These are phyloP conservation scores for Epizoanthus scotinus DNA, from an alignment of 92 coral and sea anemone species.

Conservation along the genomic window DNA sequence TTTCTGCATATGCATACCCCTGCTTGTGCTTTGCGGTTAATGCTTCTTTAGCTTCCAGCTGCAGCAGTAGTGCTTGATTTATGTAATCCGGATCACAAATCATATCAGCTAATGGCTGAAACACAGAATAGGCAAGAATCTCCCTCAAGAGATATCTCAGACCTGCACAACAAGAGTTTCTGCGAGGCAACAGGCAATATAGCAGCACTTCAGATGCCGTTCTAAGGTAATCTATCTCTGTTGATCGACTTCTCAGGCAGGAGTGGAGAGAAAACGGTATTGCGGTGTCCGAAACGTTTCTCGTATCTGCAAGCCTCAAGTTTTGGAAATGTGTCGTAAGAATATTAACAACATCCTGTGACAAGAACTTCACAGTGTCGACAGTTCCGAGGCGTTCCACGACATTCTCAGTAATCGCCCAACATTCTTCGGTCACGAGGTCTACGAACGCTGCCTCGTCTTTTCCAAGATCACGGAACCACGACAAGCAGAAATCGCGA, in stretches of 20 bases:
- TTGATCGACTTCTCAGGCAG: constrained; percentile 72
- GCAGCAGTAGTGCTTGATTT: constrained; percentile 81
- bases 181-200: constrained; percentile 76
- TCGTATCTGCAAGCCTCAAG: constrained; percentile 83
- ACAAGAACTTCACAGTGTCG: constrained; percentile 91
- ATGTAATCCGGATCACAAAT: constrained; percentile 98
- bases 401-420: constrained; percentile 76
- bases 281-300: constrained; percentile 78
- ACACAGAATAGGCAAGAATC: constrained; percentile 88
- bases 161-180: constrained; percentile 75
- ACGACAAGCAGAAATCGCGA: constrained; percentile 95
- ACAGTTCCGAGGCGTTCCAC: constrained; percentile 76
- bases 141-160: constrained; percentile 84
- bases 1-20: constrained; percentile 99
- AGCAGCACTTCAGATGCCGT: constrained; percentile 84
- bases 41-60: constrained; percentile 89
- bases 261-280: constrained; percentile 87
- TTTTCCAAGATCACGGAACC: constrained; percentile 91
- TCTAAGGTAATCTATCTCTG: constrained; percentile 82
- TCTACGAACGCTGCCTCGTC: constrained; percentile 95
- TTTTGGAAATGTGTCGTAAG: constrained; percentile 91
- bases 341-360: constrained; percentile 90
- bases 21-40: constrained; percentile 93
- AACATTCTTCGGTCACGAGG: constrained; percentile 86
- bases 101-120: constrained; percentile 90